Base-by-base conservation (phyloP, 2,797 vertebrate genomes). In the Sebastes cheni region DNA sequence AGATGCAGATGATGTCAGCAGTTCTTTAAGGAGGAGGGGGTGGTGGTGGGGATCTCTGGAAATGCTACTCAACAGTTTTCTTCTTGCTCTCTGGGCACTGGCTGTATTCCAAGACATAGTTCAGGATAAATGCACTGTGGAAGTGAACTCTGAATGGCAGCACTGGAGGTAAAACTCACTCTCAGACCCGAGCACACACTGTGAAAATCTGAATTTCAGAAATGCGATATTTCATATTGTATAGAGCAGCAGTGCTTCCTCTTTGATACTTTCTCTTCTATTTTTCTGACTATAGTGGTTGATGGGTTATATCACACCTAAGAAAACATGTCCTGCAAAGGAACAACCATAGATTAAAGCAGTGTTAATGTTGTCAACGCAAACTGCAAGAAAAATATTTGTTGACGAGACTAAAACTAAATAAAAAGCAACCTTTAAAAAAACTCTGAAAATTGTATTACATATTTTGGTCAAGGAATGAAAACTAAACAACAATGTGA, bases 1-100 rank as follows among this genome's bases (percentile, higher is more conserved):
- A 79, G 83, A 91, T 90, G 84, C 72, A 79, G 78, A 77, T 80
- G 79, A 86, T 89, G 86, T 91, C 91, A 92, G 93, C 88, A 80
- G 72, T 91, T 91, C 83, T 86, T 75, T 74, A 56, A 81, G 66
- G 68, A 66, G 52, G 52, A 27, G 22, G 69, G 4, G 4, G 3
- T 23, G 34, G 34, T 1, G 4, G 36, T 39, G 36, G 64, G 52
- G 34, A 79, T 88, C 81, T 83, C 71, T 79, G 60, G 78, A 90
- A 86, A 83, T 34, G 18, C 79, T 82, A 80, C 79, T 90, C 86
- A 72, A 92, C 82, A 84, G 67, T 88, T 90, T 91, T 81, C 46
- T 55, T 84, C 64, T 66, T 73, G 73, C 85, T 93, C 86, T 74
- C 82, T 75, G 60, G 74, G 75, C 83, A 68, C 89, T 91, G 91